Base-by-base conservation (phyloP, 2,113 vertebrate species). In the Aviceda subcristata region DNA sequence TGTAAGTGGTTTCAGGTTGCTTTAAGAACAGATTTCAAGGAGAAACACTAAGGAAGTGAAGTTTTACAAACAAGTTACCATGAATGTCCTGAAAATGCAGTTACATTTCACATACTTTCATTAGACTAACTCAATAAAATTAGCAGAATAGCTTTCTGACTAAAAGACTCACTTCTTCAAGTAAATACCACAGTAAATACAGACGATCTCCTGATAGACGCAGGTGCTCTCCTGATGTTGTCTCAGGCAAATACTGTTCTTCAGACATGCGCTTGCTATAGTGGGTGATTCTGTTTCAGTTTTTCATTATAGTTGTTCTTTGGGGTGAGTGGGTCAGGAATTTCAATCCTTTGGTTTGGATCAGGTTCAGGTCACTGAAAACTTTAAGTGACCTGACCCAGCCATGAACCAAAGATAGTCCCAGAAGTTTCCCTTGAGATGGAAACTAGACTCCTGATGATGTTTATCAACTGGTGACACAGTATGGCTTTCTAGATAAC, bases 321-420 rank as follows among this genome's bases (percentile, higher is more conserved):
- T 39, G 75, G 91, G 95, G 95, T 96, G 90, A 96, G 12, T 56
- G 88, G 97, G 96, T 97, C 93, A 97, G 91, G 91, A 93, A 94
- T 97, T 97, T 92, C 94, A 94, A 11, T 96, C 74, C 86, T 96
- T 97, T 94, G 88, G 94, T 92, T 91, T 97, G 96, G 96, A 96
- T 97, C 92, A 96, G 94, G 95, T 97, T 98, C 88, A 96, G 97
- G 94, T 96, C 97, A 98, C 53, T 15, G 29, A 84, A 96, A 95
- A 95, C 88, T 97, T 87, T 81, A 77, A 86, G 84, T 97, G 97
- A 96, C 94, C 95, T 96, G 97, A 97, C 97, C 97, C 76, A 95
- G 88, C 80, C 78, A 62, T 97, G 97, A 98, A 97, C 97, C 86
- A 94, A 85, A 91, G 93, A 95, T 94, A 97, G 94, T 60, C 88